Evolutionary conservation across 1,140 invertebrate genomes (phyloP).

Genomic region (Proales similis): DNA sequence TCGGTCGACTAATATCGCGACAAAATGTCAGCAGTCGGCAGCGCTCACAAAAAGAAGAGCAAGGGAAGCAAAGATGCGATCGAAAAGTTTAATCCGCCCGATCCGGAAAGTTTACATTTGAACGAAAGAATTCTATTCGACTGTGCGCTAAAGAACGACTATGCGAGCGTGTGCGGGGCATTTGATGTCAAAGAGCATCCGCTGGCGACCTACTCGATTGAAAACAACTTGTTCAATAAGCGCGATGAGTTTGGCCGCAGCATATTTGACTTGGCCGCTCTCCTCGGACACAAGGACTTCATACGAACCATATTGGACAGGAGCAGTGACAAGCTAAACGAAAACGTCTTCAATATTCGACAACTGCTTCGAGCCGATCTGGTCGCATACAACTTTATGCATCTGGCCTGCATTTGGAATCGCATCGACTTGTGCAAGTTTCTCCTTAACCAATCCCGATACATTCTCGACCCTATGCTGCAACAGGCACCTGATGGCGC

Average conservation of each 20-base stretch:
- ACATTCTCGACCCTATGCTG: constrained; percentile 5
- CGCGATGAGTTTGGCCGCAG: constrained; percentile 8
- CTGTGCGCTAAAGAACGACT: constrained; percentile 17
- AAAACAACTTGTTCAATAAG: constrained; percentile 28
- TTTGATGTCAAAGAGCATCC: constrained; percentile 35
- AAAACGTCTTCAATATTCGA: constrained; percentile 29
- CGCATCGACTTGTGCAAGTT: constrained; percentile 21
- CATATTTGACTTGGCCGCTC: constrained; percentile 28
- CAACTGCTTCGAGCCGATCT: not conserved
- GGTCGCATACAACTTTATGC: constrained; percentile 28
- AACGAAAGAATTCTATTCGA: constrained; percentile 14
- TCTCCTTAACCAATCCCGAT: constrained; percentile 16
- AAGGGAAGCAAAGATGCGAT: constrained; percentile 27
- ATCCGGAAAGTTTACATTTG: constrained; percentile 7
- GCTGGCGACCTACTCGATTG: not conserved
- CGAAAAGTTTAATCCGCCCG: constrained; percentile 19
- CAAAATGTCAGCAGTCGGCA: constrained; percentile 10
- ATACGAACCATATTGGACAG: constrained; percentile 10
- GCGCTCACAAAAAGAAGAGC: constrained; percentile 7
- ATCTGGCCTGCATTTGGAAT: constrained; percentile 34
- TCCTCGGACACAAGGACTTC: constrained; percentile 22
- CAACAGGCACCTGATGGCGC: constrained; percentile 8
- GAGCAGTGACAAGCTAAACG: constrained; percentile 29
- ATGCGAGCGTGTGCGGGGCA: constrained; percentile 18
- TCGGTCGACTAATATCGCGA: too few relatives aligned